These are phyloP conservation scores for Marronus borbonicus DNA, from an alignment of 2,888 invertebrate genomes.

Conservation along the genomic window DNA sequence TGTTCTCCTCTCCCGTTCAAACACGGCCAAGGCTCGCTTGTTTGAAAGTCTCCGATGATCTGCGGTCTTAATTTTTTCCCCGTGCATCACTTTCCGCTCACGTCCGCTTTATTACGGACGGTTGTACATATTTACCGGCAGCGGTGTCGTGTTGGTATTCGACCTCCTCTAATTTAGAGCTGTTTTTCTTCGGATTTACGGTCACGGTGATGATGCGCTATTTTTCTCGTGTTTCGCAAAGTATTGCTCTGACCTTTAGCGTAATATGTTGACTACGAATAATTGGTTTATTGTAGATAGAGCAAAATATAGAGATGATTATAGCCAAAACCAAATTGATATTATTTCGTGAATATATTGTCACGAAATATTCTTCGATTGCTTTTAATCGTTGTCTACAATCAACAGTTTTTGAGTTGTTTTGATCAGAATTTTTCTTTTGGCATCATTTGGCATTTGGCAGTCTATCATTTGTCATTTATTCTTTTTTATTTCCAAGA, in stretches of 20 bases:
- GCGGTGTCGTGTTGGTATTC: conserved; percentile 18
- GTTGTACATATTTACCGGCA: neutral
- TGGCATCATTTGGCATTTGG: too few relatives aligned
- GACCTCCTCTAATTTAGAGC: conserved; percentile 21
- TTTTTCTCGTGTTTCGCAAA: neutral
- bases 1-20: conserved; percentile 60
- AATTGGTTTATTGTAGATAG: too few relatives aligned
- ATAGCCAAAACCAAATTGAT: too few relatives aligned
- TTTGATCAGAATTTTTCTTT: too few relatives aligned
- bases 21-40: conserved; percentile 61
- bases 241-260: neutral
- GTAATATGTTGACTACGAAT: too few relatives aligned
- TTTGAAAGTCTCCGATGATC: conserved; percentile 53
- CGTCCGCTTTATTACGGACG: neutral
- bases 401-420: too few relatives aligned
- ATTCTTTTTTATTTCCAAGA: too few relatives aligned
- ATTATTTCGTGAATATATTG: too few relatives aligned
- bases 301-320: too few relatives aligned
- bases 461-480: too few relatives aligned
- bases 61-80: conserved; percentile 45
- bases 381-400: too few relatives aligned
- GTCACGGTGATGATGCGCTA: neutral
- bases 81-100: conserved; percentile 3
- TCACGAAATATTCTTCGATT: too few relatives aligned
- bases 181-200: conserved; percentile 37